Evolutionary conservation across 2,113 vertebrate species (phyloP), one percentile per base, ranked within the genome.

Genomic region (Orthochromis indermauri): DNA sequence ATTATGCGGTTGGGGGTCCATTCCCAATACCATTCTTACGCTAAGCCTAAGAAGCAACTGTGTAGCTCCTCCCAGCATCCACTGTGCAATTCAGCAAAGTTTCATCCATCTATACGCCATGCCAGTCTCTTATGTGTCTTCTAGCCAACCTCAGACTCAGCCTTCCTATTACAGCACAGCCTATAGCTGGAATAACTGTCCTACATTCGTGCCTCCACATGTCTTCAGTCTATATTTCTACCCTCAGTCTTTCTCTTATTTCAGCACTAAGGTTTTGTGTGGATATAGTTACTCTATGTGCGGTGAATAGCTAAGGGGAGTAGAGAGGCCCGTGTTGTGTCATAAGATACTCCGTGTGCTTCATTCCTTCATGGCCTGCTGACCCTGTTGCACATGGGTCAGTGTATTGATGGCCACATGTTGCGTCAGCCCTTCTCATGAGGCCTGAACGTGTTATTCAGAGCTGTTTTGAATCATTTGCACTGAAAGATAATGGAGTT

Each of bases 211-310:
- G 17, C 45, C 49, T 59, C 68, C 66, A 24, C 73, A 83, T 33
- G 81, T 80, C 85, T 28, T 57, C 28, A 21, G 63, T 55, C n/a
- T 33, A 24, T 82, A 49, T 49, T 31, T 73, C 47, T 83, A 28
- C 61, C 55, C 33, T 53, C 45, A 24, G 57, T 87, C 83, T 37
- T 76, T 83, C 28, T 82, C 80, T 71, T 78, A 68, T 59, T 57
- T 76, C 59, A 24, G 40, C 73, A 49, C 80, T 28, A 11, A 63
- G 71, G 61, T 55, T 53, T 51, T 45, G 55, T 80, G 61, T 40
- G 88, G 84, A 88, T 89, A 88, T 16, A 51, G 84, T 94, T 93
- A 81, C 92, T 88, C 85, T 81, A 81, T 83, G 82, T 88, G 45
- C 59, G 86, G 63, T 53, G 33, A 85, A 33, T 10, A 53, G 57